Base-by-base conservation (phyloP, 1,140 invertebrate genomes). In the Paracyclopina nana region DNA sequence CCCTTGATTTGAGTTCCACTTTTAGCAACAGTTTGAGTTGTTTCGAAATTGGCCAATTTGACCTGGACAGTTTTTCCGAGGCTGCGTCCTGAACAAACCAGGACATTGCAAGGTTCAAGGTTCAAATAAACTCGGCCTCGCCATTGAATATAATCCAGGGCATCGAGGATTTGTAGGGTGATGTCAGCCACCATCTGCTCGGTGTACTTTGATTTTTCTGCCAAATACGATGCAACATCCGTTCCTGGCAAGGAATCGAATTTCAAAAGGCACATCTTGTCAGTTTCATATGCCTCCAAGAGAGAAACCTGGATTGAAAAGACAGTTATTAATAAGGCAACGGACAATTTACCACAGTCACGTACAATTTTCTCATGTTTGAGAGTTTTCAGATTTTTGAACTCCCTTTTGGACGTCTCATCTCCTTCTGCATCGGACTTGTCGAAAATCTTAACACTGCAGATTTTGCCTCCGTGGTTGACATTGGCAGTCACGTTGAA, bases 91-190 rank as follows among this genome's bases (percentile, higher is more conserved):
- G 81, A 81, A 1, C 79, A 77, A 79, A 96, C 88, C 0, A 97
- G 83, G n/a, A 97, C 72, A 62, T 95, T 97, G 58, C 91, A 86
- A 0, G 92, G 92, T 62, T 96, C 86, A 14, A 99, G 67, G 62
- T 97, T 84, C 22, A 97, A 65, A 65, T 95, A 86, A 54, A 81
- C 82, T 55, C 84, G 78, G 1, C 83, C 86, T 60, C 82, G 71
- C 79, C 87, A 88, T 61, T 96, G 88, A 6, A 96, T 66, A 61
- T 92, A 95, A 60, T 91, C 82, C 6, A 91, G 62, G 0, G 74
- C 86, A 62, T 91, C 84, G 28, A 91, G 64, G 2, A 88, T 69
- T 69, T 82, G 56, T 42, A 58, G 55, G 29, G 25, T 40, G 8
- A 91, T 77, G 1, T 72, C 78, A 1, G 83, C 77, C 1, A 95